Evolutionary conservation across 2,113 vertebrate genomes (phyloP).

Genomic region (Engystomops pustulosus): DNA sequence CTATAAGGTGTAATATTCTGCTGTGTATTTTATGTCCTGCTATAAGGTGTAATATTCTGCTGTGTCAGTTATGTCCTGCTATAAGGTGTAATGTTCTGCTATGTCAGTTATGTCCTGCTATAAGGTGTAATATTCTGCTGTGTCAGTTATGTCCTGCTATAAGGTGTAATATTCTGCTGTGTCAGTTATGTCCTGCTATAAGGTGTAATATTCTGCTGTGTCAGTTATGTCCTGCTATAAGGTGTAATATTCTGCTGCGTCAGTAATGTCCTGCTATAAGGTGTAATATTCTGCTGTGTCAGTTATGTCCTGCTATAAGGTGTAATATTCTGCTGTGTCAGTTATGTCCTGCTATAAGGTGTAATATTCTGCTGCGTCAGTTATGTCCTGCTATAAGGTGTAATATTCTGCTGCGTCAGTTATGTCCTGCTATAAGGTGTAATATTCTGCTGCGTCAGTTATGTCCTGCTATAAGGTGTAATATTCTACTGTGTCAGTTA

Average conservation of each 20-base stretch:
- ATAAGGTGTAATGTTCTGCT: not conserved
- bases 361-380: not conserved
- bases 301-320: not conserved
- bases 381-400: not conserved
- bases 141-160: not conserved
- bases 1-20: not conserved
- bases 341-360: not conserved
- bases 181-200: not conserved
- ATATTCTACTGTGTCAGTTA: not conserved
- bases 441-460: not conserved
- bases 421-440: not conserved
- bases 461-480: not conserved
- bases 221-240: not conserved
- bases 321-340: not conserved
- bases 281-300: not conserved
- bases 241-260: not conserved
- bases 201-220: not conserved
- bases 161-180: not conserved
- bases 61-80: too few relatives aligned
- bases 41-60: not conserved
- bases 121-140: not conserved
- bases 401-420: not conserved
- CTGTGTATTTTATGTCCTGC: too few relatives aligned
- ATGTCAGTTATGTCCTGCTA: too few relatives aligned
- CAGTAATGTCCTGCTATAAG: not conserved